Evolutionary conservation across 2,888 invertebrate genomes (phyloP).

Genomic region (Himalopsyche japonica): DNA sequence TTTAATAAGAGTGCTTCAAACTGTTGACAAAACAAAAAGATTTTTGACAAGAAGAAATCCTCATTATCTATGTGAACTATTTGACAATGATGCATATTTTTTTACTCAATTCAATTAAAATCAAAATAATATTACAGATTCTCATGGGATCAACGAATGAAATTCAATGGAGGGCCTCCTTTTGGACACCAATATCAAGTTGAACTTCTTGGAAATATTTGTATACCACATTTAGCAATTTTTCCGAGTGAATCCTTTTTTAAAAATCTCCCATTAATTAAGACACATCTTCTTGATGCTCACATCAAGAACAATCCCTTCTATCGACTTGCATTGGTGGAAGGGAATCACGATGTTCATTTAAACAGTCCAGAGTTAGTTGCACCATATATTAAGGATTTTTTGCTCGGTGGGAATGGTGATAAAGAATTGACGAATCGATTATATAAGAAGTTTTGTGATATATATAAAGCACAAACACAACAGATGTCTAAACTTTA

Average conservation of each 20-base stretch:
- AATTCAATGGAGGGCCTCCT: slow-evolving; percentile 48
- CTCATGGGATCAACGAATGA: slow-evolving; percentile 61
- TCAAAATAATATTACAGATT: slow-evolving; percentile 46
- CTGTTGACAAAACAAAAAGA: too few relatives aligned
- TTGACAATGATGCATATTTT: too few relatives aligned
- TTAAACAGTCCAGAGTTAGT: slow-evolving; percentile 61
- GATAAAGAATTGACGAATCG: background rate
- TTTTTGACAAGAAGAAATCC: too few relatives aligned
- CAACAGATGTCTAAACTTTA: background rate
- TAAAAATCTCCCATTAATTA: background rate
- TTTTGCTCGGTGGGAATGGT: slow-evolving; percentile 45
- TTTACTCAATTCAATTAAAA: too few relatives aligned
- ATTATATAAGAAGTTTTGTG: background rate
- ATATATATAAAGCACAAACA: background rate
- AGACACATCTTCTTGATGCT: slow-evolving; percentile 2
- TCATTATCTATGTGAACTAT: too few relatives aligned
- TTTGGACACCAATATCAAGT: slow-evolving; percentile 47
- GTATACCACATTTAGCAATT: slow-evolving; percentile 47
- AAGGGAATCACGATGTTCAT: slow-evolving; percentile 67
- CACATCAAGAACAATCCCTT: slow-evolving; percentile 20
- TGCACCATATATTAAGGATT: slow-evolving; percentile 47
- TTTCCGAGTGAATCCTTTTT: slow-evolving; percentile 43
- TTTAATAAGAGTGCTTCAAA: too few relatives aligned
- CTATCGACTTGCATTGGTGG: slow-evolving; percentile 47
- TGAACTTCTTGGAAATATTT: slow-evolving; percentile 46